Evolutionary conservation across 2,797 vertebrate species (phyloP), one percentile per base, ranked within the genome.

Genomic region (Hydrophis major): DNA sequence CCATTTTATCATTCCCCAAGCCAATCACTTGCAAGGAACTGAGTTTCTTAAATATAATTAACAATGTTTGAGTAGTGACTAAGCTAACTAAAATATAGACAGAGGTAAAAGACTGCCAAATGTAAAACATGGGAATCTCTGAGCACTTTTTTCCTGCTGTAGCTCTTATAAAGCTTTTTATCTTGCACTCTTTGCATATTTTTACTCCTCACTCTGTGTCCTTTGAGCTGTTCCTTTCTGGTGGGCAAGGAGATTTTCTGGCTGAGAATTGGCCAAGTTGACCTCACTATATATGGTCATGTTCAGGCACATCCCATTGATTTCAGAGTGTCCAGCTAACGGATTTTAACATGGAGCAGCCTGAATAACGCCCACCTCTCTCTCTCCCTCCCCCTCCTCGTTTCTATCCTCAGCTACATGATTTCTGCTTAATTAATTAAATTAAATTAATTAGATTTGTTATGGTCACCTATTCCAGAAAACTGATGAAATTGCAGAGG

Each of bases 1-100:
- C 7, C 55, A 22, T 50, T 93, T 87, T 90, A 88, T 37, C 25
- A 89, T 92, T 32, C 88, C 53, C 32, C 86, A 90, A 92, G 10
- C 55, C 11, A 37, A 89, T 18, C 10, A 11, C 60, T 92, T 91
- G 47, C 11, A 66, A 74, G 94, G 94, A 93, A 63, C 60, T 14
- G 1, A 55, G 88, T 92, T 91, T 88, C 87, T 88, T 87, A 95
- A 92, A 93, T 69, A 89, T 57, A 93, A 93, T 88, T 90, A 92
- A 88, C 90, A 89, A 86, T 2, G 53, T 59, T 93, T 86, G 14
- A n/a, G 92, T 89, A 66, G 18, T 37, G 18, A 94, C 59, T 66
- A 89, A 92, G 83, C 47, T 14, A 16, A 66, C 63, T 50, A 91
- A 92, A 89, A 61, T 11, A 91, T 1, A 32, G 37, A 11, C 78